These are phyloP conservation scores for Heliangelus exortis DNA, from an alignment of 2,797 vertebrate genomes.

Conservation along the genomic window DNA sequence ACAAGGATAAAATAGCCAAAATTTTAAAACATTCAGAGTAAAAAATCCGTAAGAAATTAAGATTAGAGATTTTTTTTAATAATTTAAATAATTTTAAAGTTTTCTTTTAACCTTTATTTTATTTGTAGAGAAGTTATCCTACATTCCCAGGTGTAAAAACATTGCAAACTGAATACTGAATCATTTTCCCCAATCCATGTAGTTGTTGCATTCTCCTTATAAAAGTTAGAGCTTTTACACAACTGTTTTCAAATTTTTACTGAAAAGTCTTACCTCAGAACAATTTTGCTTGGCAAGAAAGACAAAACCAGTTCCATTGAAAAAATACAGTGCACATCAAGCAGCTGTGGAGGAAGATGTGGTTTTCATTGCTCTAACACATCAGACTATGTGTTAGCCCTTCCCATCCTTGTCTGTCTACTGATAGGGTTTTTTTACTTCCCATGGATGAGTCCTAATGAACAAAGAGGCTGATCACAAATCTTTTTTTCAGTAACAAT, in stretches of 20 bases:
- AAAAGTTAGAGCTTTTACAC: not conserved
- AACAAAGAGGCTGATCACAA: not conserved
- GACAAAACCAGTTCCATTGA: not conserved
- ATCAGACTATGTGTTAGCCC: not conserved
- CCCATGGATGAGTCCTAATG: not conserved
- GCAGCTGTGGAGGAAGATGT: not conserved
- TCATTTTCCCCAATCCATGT: not conserved
- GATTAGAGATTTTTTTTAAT: not conserved
- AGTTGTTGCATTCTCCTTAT: not conserved
- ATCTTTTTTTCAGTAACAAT: not conserved
- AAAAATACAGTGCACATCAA: not conserved
- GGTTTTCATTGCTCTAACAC: not conserved
- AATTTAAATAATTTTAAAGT: not conserved
- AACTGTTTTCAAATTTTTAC: not conserved
- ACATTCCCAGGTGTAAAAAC: not conserved
- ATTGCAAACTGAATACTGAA: not conserved
- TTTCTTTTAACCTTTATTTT: not conserved
- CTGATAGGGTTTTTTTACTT: not conserved
- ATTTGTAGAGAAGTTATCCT: not conserved
- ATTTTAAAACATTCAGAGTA: not conserved
- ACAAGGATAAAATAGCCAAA: not conserved
- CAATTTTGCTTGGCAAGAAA: not conserved
- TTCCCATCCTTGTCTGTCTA: not conserved
- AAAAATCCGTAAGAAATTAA: not conserved
- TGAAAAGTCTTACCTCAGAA: not conserved